Percentiles rank a stretch among this genome's conserved stretches.
phyloP scores from a whole-genome alignment of 30 jellyfish, hydroid and myxozoan genomes.

The Morbakka virulenta region DNA sequence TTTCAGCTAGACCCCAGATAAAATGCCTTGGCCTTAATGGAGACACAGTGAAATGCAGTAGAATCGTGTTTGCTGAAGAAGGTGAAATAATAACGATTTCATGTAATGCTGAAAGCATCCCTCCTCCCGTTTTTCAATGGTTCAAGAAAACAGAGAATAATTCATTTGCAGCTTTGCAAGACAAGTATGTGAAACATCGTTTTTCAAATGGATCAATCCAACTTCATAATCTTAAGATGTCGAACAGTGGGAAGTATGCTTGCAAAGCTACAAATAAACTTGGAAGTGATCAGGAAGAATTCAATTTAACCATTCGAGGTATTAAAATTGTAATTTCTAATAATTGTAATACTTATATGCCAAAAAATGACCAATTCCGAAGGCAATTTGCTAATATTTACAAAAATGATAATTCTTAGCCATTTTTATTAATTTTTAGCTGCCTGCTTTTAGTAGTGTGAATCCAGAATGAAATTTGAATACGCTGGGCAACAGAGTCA shows the following conservation, averaged over 20 bases:
- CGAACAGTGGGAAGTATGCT: conserved; percentile 52
- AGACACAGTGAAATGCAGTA: conserved; percentile 55
- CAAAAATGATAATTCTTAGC: too few species aligned
- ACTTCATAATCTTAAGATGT: conserved; percentile 38
- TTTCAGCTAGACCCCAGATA: conserved; percentile 60
- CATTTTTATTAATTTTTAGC: too few species aligned
- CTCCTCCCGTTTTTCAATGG: conserved; percentile 78
- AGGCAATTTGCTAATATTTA: too few species aligned
- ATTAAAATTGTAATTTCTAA: background rate
- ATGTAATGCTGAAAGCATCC: conserved; percentile 72
- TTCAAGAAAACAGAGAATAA: conserved; percentile 49
- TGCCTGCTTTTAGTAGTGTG: too few species aligned
- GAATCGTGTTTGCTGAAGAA: conserved; percentile 48
- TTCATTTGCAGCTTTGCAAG: too few species aligned
- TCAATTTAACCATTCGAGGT: conserved; percentile 53
- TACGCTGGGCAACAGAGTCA: too few species aligned
- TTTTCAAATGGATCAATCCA: conserved; percentile 76
- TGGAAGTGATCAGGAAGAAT: conserved; percentile 8
- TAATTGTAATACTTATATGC: background rate
- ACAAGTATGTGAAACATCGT: too few species aligned
- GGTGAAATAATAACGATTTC: conserved; percentile 18
- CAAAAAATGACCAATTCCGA: too few species aligned
- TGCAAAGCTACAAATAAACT: conserved; percentile 64
- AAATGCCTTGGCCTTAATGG: conserved; percentile 70
- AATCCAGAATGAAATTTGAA: too few species aligned